phyloP scores from a whole-genome alignment of 2,113 vertebrate species.

The Myrmophylax atrothorax region DNA sequence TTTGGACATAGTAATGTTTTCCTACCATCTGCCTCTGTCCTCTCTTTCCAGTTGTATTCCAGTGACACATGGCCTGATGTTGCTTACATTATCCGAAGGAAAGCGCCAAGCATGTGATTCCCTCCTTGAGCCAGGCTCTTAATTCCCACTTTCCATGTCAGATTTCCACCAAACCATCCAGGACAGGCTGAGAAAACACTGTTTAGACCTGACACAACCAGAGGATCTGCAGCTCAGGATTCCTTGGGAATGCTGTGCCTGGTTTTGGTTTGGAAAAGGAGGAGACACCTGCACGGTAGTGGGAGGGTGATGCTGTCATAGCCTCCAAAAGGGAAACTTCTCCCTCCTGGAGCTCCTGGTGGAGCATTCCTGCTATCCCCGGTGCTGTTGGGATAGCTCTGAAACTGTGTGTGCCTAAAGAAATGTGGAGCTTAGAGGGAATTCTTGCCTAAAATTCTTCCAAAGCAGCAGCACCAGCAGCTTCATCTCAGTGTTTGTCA shows the following conservation, averaged over 20 bases:
- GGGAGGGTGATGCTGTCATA: background rate
- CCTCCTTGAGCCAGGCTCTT: background rate
- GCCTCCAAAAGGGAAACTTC: background rate
- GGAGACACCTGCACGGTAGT: background rate
- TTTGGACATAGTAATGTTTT: constrained; percentile 23
- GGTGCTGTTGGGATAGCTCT: background rate
- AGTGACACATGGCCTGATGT: background rate
- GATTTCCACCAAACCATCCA: constrained; percentile 16
- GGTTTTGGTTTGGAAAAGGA: background rate
- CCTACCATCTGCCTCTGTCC: constrained; percentile 34
- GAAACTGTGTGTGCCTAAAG: background rate
- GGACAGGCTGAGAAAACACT: background rate
- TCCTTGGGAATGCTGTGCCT: background rate
- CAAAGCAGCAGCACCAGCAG: background rate
- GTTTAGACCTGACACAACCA: background rate
- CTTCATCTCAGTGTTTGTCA: accelerated
- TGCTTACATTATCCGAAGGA: constrained; percentile 14
- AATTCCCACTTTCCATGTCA: constrained; percentile 54
- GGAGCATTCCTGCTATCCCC: background rate
- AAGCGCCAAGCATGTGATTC: background rate
- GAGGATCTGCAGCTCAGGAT: background rate
- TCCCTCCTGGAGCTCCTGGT: background rate
- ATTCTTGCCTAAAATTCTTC: background rate
- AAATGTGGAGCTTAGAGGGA: background rate
- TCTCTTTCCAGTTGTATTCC: constrained; percentile 25